Conservation (phyloP, 2,888 invertebrate genomes). For the Ptilodon capucinus region DNA sequence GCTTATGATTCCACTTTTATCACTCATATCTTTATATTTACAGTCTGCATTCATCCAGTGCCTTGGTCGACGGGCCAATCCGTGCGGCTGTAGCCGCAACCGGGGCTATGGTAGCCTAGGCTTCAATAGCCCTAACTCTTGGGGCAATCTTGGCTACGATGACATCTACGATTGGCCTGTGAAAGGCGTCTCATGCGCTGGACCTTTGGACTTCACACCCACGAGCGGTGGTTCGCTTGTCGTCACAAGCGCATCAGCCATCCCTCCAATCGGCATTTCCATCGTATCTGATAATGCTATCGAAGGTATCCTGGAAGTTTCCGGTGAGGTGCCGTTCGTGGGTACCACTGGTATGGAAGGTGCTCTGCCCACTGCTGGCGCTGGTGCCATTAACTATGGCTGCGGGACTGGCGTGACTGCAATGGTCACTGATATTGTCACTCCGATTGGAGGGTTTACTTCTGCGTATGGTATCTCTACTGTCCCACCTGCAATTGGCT, state of each 20-base stretch:
- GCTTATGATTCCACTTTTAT: no score
- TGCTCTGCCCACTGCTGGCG: conserved; percentile 45
- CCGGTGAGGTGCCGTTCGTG: conserved; percentile 45
- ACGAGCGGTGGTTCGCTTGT: conserved; percentile 24
- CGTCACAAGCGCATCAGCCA: conserved; percentile 16
- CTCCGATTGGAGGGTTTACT: not conserved
- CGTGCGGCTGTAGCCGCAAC: not conserved
- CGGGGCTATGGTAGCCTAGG: conserved; percentile 43
- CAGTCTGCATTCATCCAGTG: conserved; percentile 15
- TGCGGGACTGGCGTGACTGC: conserved; percentile 42
- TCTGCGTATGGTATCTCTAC: no score
- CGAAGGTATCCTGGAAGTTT: conserved; percentile 3
- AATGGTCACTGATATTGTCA: conserved; percentile 17
- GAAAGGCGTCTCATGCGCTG: not conserved
- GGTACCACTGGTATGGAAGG: conserved; percentile 46
- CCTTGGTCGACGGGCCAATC: no score
- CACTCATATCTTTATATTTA: no score
- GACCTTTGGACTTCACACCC: conserved; percentile 5
- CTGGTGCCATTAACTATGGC: conserved; percentile 45
- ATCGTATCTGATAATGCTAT: conserved; percentile 8
- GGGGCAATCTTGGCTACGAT: no score
- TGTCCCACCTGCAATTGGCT: no score
- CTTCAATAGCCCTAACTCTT: no score
- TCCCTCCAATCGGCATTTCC: conserved; percentile 9
- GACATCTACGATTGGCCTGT: not conserved